Conservation (phyloP, 2,888 invertebrate species). For the Parochlus steinenii region DNA sequence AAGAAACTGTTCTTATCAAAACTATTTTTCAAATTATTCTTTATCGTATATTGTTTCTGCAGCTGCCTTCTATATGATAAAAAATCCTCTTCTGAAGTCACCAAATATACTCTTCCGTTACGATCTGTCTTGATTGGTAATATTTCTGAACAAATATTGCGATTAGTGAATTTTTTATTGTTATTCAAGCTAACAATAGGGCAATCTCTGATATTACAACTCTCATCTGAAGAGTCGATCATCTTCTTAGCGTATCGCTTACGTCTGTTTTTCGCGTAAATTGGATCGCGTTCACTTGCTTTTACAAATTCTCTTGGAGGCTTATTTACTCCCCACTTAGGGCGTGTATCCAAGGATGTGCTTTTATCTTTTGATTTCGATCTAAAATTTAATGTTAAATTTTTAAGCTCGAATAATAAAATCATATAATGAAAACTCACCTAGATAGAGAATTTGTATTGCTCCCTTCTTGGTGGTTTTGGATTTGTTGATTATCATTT, state of each 20-base stretch:
- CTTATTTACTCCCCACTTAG: slow-evolving; percentile 59
- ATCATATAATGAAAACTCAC: no score
- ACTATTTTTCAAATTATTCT: no score
- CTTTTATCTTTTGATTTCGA: slow-evolving; percentile 10
- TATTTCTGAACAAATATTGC: slow-evolving; percentile 30
- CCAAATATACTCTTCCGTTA: slow-evolving; percentile 26
- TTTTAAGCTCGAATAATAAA: no score
- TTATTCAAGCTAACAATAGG: slow-evolving; percentile 4
- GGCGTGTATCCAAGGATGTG: slow-evolving; percentile 39
- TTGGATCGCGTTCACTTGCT: slow-evolving; percentile 79
- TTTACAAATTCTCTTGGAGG: slow-evolving; percentile 72
- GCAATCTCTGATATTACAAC: slow-evolving; percentile 4
- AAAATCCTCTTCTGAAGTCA: no score
- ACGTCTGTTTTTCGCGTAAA: slow-evolving; percentile 49
- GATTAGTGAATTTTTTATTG: not conserved
- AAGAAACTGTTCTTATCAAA: no score
- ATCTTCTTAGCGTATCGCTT: slow-evolving; percentile 5
- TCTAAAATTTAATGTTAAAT: no score
- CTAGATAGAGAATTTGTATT: no score
- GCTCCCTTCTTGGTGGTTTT: no score
- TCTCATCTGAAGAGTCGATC: slow-evolving; percentile 6
- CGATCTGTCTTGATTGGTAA: slow-evolving; percentile 30
- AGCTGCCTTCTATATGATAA: no score
- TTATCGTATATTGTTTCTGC: no score
- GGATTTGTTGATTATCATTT: no score